phyloP scores from a whole-genome alignment of 2,797 vertebrate species.

The Fratercula arctica region DNA sequence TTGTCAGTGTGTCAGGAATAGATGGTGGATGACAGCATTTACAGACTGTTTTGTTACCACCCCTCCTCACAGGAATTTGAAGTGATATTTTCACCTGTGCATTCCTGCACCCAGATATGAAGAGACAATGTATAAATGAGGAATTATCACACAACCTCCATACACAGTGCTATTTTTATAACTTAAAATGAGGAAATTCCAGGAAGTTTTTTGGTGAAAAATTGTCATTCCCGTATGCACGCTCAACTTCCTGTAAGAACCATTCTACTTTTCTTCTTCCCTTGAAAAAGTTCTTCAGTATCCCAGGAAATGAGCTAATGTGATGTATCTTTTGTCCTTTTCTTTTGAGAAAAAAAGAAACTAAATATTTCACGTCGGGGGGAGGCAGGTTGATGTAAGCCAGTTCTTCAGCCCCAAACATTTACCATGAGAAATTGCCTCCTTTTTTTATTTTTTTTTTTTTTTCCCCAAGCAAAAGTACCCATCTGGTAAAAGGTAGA shows the following conservation, averaged over 20 bases:
- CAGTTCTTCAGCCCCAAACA: background rate
- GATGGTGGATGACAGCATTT: background rate
- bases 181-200: background rate
- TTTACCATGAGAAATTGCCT: background rate
- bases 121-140: background rate
- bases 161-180: background rate
- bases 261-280: background rate
- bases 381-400: background rate
- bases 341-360: background rate
- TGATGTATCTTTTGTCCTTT: background rate
- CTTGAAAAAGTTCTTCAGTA: background rate
- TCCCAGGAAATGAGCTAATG: background rate
- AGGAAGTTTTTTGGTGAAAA: background rate
- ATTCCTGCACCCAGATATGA: background rate
- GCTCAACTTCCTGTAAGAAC: background rate
- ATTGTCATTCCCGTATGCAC: background rate
- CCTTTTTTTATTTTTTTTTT: no score
- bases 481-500: background rate
- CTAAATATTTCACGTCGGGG: background rate
- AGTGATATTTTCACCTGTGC: background rate
- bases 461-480: background rate
- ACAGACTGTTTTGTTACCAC: background rate
- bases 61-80: background rate
- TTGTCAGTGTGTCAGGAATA: background rate
- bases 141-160: background rate